phyloP scores from a whole-genome alignment of 2,888 invertebrate genomes.

The Geotrupes spiniger region DNA sequence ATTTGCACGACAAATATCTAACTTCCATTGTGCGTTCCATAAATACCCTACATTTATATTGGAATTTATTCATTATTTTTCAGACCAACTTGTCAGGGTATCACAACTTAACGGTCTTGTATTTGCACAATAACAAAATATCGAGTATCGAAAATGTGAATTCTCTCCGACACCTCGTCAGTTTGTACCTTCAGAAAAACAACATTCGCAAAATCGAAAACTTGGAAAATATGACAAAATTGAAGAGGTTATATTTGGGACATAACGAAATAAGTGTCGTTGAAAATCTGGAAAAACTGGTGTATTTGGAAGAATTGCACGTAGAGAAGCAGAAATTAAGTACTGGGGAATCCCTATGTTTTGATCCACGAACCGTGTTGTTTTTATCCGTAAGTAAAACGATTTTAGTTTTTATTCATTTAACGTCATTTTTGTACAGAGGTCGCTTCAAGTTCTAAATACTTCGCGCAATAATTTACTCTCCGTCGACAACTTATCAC shows the following conservation, averaged over 20 bases:
- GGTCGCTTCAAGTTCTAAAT: slow-evolving; percentile 54
- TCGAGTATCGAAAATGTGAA: slow-evolving; percentile 57
- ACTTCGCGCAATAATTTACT: not conserved
- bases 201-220: slow-evolving; percentile 72
- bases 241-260: slow-evolving; percentile 76
- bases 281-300: slow-evolving; percentile 63
- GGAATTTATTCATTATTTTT: slow-evolving; percentile 3
- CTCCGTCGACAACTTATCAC: slow-evolving; percentile 40
- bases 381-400: slow-evolving; percentile 56
- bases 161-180: slow-evolving; percentile 54
- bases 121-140: slow-evolving; percentile 63
- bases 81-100: slow-evolving; percentile 46
- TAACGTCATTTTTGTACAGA: slow-evolving; percentile 50
- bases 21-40: slow-evolving; percentile 57
- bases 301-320: slow-evolving; percentile 63
- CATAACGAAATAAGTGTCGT: slow-evolving; percentile 67
- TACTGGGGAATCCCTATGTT: slow-evolving; percentile 59
- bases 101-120: slow-evolving; percentile 59
- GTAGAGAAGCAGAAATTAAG: slow-evolving; percentile 64
- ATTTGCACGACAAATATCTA: slow-evolving; percentile 59
- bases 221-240: slow-evolving; percentile 60
- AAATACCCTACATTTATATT: not conserved
- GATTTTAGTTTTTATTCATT: not conserved
- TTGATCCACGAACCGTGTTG: slow-evolving; percentile 62
- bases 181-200: slow-evolving; percentile 79